Evolutionary conservation across 2,888 invertebrate genomes (phyloP).

Genomic region (Agrotis puta): DNA sequence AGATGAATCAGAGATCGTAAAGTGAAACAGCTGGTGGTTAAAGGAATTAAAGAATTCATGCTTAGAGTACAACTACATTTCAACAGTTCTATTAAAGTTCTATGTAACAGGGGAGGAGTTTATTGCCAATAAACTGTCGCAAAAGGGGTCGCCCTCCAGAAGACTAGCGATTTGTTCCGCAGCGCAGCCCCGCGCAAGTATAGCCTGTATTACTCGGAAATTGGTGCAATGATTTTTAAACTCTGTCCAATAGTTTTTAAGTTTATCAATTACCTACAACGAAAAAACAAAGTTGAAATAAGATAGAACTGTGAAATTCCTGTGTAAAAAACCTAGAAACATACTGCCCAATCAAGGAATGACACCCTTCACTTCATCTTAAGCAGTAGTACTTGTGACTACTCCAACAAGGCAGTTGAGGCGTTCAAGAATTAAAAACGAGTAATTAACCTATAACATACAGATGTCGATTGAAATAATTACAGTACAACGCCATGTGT

Average conservation of each 20-base stretch:
- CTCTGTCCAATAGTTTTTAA: too few species aligned
- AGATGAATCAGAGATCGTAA: conserved; percentile 48
- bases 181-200: too few species aligned
- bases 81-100: background rate
- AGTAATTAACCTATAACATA: conserved; percentile 10
- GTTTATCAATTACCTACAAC: too few species aligned
- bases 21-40: conserved; percentile 18
- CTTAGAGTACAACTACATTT: background rate
- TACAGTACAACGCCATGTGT: conserved; percentile 9
- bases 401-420: background rate
- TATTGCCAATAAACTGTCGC: background rate
- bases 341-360: background rate
- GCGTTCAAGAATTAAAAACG: background rate
- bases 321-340: background rate
- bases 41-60: background rate
- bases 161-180: too few species aligned
- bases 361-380: too few species aligned
- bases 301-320: background rate
- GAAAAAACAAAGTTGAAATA: too few species aligned
- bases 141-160: background rate
- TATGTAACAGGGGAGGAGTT: background rate
- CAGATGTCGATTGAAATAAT: conserved; percentile 35
- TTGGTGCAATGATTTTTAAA: too few species aligned
- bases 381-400: background rate
- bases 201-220: too few species aligned